phyloP scores from a whole-genome alignment of 2,113 vertebrate species.

The Micromys minutus region DNA sequence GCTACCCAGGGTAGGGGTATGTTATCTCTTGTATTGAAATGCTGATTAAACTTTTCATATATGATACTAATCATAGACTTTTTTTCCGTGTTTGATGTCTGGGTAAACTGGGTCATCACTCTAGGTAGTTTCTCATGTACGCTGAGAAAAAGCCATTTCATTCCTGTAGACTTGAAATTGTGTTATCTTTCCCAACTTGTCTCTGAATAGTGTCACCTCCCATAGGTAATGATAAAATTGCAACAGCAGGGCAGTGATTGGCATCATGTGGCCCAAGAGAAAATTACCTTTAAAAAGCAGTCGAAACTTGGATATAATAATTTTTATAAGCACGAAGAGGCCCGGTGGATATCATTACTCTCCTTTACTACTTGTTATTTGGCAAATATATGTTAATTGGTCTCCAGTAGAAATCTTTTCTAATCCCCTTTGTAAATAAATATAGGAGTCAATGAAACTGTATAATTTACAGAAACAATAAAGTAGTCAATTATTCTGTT shows the following conservation, averaged over 20 bases:
- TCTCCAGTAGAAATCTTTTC: not conserved
- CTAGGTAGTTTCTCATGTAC: not conserved
- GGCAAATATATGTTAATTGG: not conserved
- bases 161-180: not conserved
- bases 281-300: not conserved
- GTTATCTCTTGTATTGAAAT: not conserved
- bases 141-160: not conserved
- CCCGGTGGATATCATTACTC: not conserved
- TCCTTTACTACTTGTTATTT: not conserved
- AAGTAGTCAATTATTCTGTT: not conserved
- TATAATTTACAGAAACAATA: not conserved
- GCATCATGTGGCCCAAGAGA: not conserved
- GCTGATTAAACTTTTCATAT: not conserved
- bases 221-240: not conserved
- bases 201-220: no score
- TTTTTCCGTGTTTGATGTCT: not conserved
- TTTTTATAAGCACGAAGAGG: not conserved
- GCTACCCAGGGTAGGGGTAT: rapidly evolving
- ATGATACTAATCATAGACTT: not conserved
- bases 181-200: not conserved
- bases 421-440: not conserved
- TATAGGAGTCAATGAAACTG: not conserved
- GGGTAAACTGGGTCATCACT: not conserved
- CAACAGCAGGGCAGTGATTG: not conserved
- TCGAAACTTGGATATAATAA: not conserved